These are phyloP conservation scores for Drosophila infuscata DNA, from an alignment of 2,888 invertebrate genomes.

Conservation along the genomic window DNA sequence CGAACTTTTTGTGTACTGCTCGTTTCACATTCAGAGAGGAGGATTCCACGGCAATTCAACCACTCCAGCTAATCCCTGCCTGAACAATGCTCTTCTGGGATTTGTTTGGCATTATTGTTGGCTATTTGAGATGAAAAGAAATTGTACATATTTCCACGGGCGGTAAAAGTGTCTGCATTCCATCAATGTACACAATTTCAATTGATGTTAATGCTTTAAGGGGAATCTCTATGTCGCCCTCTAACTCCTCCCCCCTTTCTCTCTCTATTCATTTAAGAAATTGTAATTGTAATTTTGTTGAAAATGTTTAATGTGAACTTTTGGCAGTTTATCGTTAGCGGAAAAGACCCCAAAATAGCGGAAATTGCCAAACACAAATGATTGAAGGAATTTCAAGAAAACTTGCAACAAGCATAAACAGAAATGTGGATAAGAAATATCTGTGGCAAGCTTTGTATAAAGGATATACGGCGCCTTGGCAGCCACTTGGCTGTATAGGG, in stretches of 20 bases:
- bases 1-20: conserved; percentile 13
- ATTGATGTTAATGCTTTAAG: conserved; percentile 12
- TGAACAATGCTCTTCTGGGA: conserved; percentile 11
- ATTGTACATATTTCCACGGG: not conserved
- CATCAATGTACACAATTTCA: conserved; percentile 2
- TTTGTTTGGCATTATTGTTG: conserved; percentile 8
- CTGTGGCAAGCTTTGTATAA: conserved; percentile 17
- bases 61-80: not conserved
- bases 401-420: conserved; percentile 24
- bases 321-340: not conserved
- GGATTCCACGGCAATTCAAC: not conserved
- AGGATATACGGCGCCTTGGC: conserved; percentile 35
- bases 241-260: not conserved
- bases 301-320: conserved; percentile 3
- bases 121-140: conserved; percentile 2
- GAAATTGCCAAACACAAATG: conserved; percentile 28
- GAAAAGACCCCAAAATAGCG: not conserved
- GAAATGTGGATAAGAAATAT: not conserved
- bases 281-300: conserved; percentile 16
- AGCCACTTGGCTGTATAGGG: conserved; percentile 8
- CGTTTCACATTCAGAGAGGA: conserved; percentile 5
- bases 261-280: not conserved
- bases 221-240: not conserved
- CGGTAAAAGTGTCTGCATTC: not conserved
- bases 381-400: conserved; percentile 24